Evolutionary conservation across 2,888 invertebrate genomes (phyloP).

Genomic region (Drosophila atroscutellata): DNA sequence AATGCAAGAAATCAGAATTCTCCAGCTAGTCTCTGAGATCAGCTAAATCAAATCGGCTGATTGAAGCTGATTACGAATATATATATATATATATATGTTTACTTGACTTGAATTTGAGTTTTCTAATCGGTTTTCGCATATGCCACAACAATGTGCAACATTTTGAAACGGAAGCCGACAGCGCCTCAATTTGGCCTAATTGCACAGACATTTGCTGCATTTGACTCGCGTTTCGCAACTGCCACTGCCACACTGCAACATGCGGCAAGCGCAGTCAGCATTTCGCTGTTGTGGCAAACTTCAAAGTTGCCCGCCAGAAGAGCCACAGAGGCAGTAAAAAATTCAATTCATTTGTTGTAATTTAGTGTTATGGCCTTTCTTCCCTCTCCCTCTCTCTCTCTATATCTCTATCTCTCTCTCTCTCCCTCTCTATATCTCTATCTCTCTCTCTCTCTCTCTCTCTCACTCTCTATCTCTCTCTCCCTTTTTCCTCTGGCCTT

Average conservation of each 20-base stretch:
- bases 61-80: no score
- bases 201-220: constrained; percentile 31
- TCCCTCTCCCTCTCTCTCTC: neutral
- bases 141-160: constrained; percentile 18
- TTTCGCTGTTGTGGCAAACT: constrained; percentile 15
- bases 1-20: no score
- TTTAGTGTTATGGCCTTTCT: constrained; percentile 57
- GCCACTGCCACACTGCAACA: constrained; percentile 29
- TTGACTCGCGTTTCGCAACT: constrained; percentile 19
- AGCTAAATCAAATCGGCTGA: no score
- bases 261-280: constrained; percentile 6
- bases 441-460: neutral
- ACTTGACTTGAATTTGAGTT: neutral
- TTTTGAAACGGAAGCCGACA: neutral
- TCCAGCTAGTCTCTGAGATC: no score
- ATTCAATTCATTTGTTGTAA: constrained; percentile 61
- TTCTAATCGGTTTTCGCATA: constrained; percentile 1
- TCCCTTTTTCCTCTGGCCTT: constrained; percentile 7
- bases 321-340: constrained; percentile 29
- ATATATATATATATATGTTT: neutral
- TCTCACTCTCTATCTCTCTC: no score
- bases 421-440: no score
- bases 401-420: neutral
- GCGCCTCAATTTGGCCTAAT: constrained; percentile 61
- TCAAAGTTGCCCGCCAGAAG: constrained; percentile 33